phyloP scores from a whole-genome alignment of 2,888 invertebrate species.

The Serripes groenlandicus region DNA sequence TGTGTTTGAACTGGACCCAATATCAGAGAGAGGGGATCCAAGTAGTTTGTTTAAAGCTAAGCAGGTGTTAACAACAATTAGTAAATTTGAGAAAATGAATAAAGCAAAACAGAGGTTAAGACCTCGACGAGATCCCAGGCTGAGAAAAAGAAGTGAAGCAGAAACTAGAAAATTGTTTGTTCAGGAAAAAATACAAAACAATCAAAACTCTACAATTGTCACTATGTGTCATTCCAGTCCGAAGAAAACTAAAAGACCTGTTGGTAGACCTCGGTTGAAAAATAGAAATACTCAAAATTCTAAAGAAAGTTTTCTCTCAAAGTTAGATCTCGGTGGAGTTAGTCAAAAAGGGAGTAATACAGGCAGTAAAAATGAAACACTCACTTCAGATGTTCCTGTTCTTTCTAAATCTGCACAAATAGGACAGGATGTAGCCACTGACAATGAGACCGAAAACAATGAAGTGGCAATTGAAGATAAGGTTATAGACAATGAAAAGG shows the following conservation, averaged over 20 bases:
- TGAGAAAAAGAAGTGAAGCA: slow-evolving; percentile 57
- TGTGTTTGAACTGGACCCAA: slow-evolving; percentile 46
- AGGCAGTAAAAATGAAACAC: neutral
- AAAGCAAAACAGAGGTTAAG: slow-evolving; percentile 21
- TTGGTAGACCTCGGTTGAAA: slow-evolving; percentile 8
- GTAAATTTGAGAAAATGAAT: slow-evolving; percentile 43
- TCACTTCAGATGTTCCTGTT: neutral
- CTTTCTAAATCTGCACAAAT: neutral
- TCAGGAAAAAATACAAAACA: slow-evolving; percentile 59
- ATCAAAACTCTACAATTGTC: slow-evolving; percentile 56
- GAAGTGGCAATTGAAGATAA: neutral
- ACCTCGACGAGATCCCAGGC: slow-evolving; percentile 33
- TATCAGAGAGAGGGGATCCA: slow-evolving; percentile 19
- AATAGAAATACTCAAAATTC: slow-evolving; percentile 33
- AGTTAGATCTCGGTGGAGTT: slow-evolving; percentile 46
- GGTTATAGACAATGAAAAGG: neutral
- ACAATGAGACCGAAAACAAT: neutral
- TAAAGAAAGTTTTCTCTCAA: slow-evolving; percentile 59
- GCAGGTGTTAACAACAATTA: slow-evolving; percentile 42
- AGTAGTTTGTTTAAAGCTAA: slow-evolving; percentile 16
- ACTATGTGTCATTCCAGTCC: slow-evolving; percentile 41
- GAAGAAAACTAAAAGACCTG: neutral
- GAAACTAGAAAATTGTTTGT: slow-evolving; percentile 62
- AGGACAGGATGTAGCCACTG: neutral
- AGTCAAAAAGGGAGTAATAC: neutral